Conservation (phyloP, 2,113 vertebrate genomes). For the Tetraodon nigroviridis region DNA sequence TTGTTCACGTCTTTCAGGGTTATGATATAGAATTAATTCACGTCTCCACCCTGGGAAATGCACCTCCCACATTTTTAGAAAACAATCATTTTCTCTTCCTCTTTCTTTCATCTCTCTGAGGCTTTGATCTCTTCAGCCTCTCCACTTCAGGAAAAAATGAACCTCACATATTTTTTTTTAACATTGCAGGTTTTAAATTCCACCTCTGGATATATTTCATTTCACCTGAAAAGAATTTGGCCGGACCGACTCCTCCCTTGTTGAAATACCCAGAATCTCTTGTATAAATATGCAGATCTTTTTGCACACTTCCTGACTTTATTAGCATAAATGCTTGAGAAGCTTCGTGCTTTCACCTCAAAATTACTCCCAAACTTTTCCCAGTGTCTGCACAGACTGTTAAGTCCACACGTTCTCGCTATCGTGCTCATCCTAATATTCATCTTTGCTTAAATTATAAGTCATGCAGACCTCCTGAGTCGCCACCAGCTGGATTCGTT, state of each 20-base stretch:
- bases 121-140: too few relatives aligned
- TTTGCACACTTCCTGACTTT: background rate
- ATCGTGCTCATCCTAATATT: background rate
- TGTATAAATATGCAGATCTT: background rate
- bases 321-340: background rate
- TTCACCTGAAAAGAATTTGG: background rate
- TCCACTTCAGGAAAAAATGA: background rate
- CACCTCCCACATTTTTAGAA: background rate
- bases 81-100: background rate
- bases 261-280: background rate
- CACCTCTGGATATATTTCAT: background rate
- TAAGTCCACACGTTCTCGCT: background rate
- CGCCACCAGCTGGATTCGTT: too few relatives aligned
- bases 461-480: too few relatives aligned
- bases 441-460: background rate
- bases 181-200: background rate
- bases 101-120: background rate
- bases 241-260: background rate
- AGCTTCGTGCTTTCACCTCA: background rate
- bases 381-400: too few relatives aligned
- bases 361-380: background rate
- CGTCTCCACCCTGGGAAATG: too few relatives aligned
- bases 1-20: too few relatives aligned
- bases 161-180: background rate
- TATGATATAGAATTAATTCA: too few relatives aligned